phyloP scores from a whole-genome alignment of 2,888 invertebrate species.

The Tenodera sinensis region DNA sequence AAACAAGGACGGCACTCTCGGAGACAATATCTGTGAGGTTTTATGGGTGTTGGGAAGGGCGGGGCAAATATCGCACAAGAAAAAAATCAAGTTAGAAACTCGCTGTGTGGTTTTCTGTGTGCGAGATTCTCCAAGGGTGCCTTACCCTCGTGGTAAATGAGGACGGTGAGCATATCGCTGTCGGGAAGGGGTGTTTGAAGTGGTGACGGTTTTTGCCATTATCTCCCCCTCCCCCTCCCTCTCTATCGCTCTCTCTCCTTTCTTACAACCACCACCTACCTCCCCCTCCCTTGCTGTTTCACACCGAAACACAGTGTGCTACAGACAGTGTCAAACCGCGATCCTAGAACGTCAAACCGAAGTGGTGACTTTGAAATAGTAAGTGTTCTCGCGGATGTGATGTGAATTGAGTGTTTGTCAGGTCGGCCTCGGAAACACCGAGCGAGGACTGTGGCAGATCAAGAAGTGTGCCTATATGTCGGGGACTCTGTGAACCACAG shows the following conservation, averaged over 20 bases:
- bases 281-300: neutral
- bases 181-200: neutral
- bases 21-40: conserved; percentile 14
- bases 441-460: neutral
- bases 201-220: neutral
- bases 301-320: neutral
- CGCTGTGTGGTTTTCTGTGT: neutral
- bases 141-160: neutral
- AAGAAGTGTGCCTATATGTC: neutral
- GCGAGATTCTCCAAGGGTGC: neutral
- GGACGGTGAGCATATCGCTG: neutral
- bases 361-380: neutral
- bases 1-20: neutral
- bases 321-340: conserved; percentile 3
- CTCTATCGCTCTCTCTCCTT: neutral
- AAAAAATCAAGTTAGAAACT: neutral
- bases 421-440: neutral
- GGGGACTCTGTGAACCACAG: neutral
- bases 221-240: conserved; percentile 17
- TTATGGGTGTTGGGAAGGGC: neutral
- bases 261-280: neutral
- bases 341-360: neutral
- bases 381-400: neutral
- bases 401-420: neutral
- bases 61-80: neutral